Evolutionary conservation across 2,113 vertebrate species (phyloP).

Genomic region (Microtus oregoni): DNA sequence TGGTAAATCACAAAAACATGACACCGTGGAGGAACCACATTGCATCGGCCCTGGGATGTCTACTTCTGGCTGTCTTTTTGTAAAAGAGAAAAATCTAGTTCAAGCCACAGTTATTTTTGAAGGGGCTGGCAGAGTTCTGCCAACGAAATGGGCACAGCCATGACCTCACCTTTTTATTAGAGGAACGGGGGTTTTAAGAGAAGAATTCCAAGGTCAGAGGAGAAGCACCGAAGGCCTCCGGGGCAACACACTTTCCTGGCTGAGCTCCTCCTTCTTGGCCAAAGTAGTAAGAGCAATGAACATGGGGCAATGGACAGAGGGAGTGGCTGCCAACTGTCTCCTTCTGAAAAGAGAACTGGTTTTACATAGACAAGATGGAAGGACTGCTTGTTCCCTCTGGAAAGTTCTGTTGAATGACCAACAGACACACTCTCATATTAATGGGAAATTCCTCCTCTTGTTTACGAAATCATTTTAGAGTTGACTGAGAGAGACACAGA

Average conservation of each 20-base stretch:
- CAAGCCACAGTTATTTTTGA: neutral
- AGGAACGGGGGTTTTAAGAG: neutral
- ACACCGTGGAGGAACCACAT: too few species aligned
- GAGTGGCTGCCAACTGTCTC: constrained; percentile 83
- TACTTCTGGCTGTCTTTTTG: neutral
- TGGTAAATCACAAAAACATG: neutral
- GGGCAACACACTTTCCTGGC: neutral
- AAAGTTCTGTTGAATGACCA: constrained; percentile 87
- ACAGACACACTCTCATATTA: constrained; percentile 86
- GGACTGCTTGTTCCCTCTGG: constrained; percentile 86
- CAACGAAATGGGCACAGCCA: neutral
- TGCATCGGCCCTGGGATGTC: neutral
- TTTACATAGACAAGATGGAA: constrained; percentile 83
- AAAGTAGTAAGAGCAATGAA: constrained; percentile 66
- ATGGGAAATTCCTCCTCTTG: constrained; percentile 86
- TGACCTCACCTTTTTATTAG: neutral
- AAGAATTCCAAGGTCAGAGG: neutral
- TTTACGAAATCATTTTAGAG: constrained; percentile 85
- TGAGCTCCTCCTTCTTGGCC: constrained; percentile 40
- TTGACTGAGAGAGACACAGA: constrained; percentile 65
- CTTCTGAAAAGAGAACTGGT: constrained; percentile 85
- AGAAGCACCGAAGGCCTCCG: neutral
- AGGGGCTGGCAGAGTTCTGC: neutral
- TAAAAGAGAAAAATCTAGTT: neutral
- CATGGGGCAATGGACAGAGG: constrained; percentile 65